Base-by-base conservation (phyloP, 2,888 invertebrate genomes). In the Dexiosoma caninum region DNA sequence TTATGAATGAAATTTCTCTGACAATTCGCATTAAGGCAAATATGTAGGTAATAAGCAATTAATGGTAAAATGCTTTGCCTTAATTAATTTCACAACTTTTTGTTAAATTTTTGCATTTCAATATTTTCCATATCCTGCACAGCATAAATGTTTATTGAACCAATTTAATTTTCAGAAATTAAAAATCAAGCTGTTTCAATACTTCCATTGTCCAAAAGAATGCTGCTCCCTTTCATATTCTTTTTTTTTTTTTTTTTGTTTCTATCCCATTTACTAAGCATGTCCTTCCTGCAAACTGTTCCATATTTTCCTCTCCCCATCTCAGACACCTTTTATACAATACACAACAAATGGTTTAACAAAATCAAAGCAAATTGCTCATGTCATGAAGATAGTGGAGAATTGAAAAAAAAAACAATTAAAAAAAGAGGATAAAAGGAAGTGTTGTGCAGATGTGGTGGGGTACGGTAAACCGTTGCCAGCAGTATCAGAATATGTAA, bases 261-360 rank as follows among this genome's bases (percentile, higher is more conserved):
- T 53, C 10, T 40, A 35, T 72, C 53, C 55, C 23, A 14, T 37
- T 23, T 46, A 23, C 35, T 37, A 51, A 53, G 42, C 23, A 55
- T 10, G 7, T 44, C 27, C 66, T 74, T 74, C 74, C 64, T 37
- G 35, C 6, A 21, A 27, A n/a, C 46, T 57, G 19, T 57, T 14
- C 8, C 19, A 9, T 3, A 6, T n/a, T n/a, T 9, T 19, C 2
- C 8, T 14, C 14, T 27, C 10, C n/a, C n/a, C n/a, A 5, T 1
- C 16, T 21, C 2, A n/a, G 27, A 2, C 21, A 35, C 46, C 51
- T 60, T 42, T 16, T 42, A 14, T 14, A 60, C 14, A 30, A 62
- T 23, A 44, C n/a, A 44, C 9, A 64, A 44, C 35, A 64, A 55
- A 72, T 44, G 44, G 35, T 62, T 62, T 35, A 37, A 35, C 23